These are phyloP conservation scores for Penelope pileata DNA, from an alignment of 2,113 vertebrate species.

Conservation along the genomic window DNA sequence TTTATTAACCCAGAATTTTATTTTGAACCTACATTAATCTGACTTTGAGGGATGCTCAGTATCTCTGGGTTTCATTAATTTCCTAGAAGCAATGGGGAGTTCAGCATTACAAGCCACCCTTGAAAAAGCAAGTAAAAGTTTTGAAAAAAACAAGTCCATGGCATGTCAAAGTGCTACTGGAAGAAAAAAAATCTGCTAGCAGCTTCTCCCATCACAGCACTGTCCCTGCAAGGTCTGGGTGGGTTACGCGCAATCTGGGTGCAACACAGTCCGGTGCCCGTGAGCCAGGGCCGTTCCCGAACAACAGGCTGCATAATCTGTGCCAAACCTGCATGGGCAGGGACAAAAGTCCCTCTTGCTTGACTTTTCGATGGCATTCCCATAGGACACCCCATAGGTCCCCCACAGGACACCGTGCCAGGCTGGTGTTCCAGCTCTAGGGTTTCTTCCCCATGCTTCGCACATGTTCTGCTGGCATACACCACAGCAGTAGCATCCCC, in stretches of 20 bases:
- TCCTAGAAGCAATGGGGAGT: not conserved
- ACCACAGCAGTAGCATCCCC: not conserved
- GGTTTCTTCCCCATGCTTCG: not conserved
- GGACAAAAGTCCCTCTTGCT: not conserved
- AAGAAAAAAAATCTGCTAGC: not conserved
- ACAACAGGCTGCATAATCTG: accelerated
- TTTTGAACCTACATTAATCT: not conserved
- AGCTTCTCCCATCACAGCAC: not conserved
- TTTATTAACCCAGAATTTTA: not conserved
- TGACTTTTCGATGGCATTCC: not conserved
- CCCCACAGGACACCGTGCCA: not conserved
- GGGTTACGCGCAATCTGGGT: not conserved
- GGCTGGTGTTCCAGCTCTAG: not conserved
- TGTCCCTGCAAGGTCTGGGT: not conserved
- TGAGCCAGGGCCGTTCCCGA: not conserved
- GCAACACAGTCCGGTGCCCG: too few species aligned
- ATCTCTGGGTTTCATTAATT: not conserved
- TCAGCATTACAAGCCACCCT: not conserved
- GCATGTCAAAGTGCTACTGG: not conserved
- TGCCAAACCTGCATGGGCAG: not conserved
- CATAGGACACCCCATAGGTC: not conserved
- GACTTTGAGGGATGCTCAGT: not conserved
- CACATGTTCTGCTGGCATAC: not conserved
- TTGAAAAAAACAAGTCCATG: not conserved
- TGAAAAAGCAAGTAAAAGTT: not conserved